Base-by-base conservation (phyloP, 2,797 vertebrate genomes). In the Urophycis tenuis region DNA sequence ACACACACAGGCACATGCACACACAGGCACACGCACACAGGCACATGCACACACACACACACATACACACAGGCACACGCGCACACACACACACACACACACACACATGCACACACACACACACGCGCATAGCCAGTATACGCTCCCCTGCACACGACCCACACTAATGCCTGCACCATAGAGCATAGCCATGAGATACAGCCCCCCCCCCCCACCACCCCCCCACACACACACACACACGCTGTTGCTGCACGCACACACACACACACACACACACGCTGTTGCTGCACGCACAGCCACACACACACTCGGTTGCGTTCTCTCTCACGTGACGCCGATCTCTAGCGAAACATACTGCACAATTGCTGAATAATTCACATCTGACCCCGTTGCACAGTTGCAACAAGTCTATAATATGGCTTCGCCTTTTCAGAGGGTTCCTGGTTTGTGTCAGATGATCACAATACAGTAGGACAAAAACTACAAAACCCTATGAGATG, bases 361-460 rank as follows among this genome's bases (percentile, higher is more conserved):
- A 81, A 83, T 74, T 81, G 73, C 80, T 92, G 80, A 91, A 92
- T 92, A 89, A 92, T 92, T 91, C 83, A 92, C 77, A 81, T 80
- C 75, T 90, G 90, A 91, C 89, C 91, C 83, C 84, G 85, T 87
- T 92, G 88, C 89, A 89, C 85, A 85, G 82, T 88, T 88, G 85
- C 85, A 78, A 81, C 88, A 90, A 89, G 88, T 86, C 86, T 87
- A 89, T 84, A 88, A 82, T 84, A 82, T 0, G 75, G 19, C 74
- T n/a, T 75, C 81, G 77, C 33, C 67, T 78, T 1, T 73, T 74
- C 67, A 39, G 74, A 71, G 31, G 22, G 78, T 75, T 67, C 25
- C 60, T 67, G 4, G 30, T 79, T 79, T 76, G 74, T 31, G 60
- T 67, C 60, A 14, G 60, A 53, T 6, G 36, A n/a, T 19, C 71